A percentile compares a stretch with the other conserved stretches of the same genome.
Evolutionary conservation across 1,140 invertebrate genomes (phyloP).

Genomic region (Drosophila pallidifrons): DNA sequence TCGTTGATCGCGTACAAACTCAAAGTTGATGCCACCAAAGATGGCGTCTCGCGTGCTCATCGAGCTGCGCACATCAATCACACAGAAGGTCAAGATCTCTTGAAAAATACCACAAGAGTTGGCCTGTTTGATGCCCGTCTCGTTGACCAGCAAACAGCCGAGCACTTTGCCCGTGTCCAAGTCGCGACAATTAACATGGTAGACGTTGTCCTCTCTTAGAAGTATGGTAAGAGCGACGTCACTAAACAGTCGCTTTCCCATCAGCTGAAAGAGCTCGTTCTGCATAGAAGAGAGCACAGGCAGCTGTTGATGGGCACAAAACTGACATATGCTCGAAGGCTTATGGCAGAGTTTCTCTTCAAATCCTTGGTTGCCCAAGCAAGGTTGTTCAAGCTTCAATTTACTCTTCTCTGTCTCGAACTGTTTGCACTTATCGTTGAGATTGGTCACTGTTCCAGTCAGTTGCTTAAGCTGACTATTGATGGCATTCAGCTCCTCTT

Average conservation of each 20-base stretch:
- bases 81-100: constrained; percentile 70
- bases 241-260: constrained; percentile 22
- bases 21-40: constrained; percentile 58
- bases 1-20: constrained; percentile 34
- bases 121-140: constrained; percentile 60
- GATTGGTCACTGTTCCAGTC: neutral
- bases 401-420: neutral
- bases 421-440: constrained; percentile 19
- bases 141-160: constrained; percentile 65
- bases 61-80: constrained; percentile 65
- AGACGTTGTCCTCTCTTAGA: constrained; percentile 66
- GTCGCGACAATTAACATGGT: constrained; percentile 65
- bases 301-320: constrained; percentile 37
- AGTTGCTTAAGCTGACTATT: constrained; percentile 21
- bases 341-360: constrained; percentile 10
- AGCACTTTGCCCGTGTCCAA: constrained; percentile 30
- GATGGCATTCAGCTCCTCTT: constrained; percentile 15
- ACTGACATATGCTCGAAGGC: constrained; percentile 49
- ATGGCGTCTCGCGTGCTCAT: constrained; percentile 27
- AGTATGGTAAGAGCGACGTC: constrained; percentile 59
- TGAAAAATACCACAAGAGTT: constrained; percentile 48
- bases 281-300: constrained; percentile 35
- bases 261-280: constrained; percentile 19
- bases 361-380: neutral
- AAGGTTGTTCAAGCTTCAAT: neutral